Conservation (phyloP, 1,140 invertebrate genomes). For the Drosophila gunungcola region DNA sequence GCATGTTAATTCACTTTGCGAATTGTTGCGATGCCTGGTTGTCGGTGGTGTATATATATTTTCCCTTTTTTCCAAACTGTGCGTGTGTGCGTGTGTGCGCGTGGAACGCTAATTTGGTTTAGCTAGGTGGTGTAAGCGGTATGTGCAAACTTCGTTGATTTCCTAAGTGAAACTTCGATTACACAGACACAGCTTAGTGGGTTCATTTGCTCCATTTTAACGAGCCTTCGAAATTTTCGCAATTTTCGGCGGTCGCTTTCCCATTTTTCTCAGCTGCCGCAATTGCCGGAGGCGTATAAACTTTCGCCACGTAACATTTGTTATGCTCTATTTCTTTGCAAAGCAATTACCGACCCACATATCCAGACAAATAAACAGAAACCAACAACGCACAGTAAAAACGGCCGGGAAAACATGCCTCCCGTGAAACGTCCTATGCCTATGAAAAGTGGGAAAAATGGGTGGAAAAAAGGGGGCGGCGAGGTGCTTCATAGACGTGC, state of each 20-base stretch:
- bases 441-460: conserved; percentile 7
- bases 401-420: conserved; percentile 19
- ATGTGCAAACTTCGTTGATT: conserved; percentile 72
- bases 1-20: conserved; percentile 82
- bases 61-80: conserved; percentile 1
- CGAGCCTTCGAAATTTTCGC: conserved; percentile 43
- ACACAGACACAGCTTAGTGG: conserved; percentile 48
- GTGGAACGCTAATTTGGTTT: conserved; percentile 67
- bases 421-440: conserved; percentile 17
- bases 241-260: conserved; percentile 50
- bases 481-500: conserved; percentile 41
- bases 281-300: conserved; percentile 56
- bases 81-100: conserved; percentile 10
- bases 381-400: conserved; percentile 37
- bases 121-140: conserved; percentile 44
- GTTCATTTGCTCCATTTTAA: conserved; percentile 50
- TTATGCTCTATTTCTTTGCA: conserved; percentile 82
- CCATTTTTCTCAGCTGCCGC: conserved; percentile 22
- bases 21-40: conserved; percentile 67
- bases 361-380: conserved; percentile 65
- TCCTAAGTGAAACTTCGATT: conserved; percentile 82
- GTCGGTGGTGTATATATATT: not conserved
- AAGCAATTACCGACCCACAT: conserved; percentile 80
- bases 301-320: conserved; percentile 78
- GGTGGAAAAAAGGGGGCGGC: conserved; percentile 11